A percentile compares a stretch with the other conserved stretches of the same genome.
Conservation (phyloP, 2,888 invertebrate genomes). For the Acronicta leporina region DNA sequence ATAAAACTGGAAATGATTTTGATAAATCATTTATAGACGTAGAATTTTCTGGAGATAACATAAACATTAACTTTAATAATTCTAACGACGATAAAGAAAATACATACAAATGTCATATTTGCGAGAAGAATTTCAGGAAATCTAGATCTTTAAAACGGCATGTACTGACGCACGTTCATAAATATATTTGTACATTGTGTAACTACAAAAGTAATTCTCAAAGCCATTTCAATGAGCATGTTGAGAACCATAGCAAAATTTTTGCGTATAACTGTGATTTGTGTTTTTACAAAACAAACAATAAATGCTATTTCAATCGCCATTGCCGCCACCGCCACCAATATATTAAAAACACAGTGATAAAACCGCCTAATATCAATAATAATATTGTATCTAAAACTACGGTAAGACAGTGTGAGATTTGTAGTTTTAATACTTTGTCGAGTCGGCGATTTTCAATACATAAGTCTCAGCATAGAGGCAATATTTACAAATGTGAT, state of each 20-base stretch:
- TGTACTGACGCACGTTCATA: not conserved
- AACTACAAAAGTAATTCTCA: not conserved
- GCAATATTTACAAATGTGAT: conserved; percentile 3
- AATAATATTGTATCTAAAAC: no score
- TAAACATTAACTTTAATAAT: conserved; percentile 2
- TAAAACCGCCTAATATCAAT: not conserved
- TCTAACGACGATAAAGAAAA: not conserved
- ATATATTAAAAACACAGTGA: not conserved
- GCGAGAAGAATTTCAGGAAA: not conserved
- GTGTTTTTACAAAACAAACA: conserved; percentile 2
- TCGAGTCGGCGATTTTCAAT: not conserved
- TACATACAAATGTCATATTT: conserved; percentile 1
- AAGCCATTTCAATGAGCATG: not conserved
- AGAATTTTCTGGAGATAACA: not conserved
- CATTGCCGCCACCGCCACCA: not conserved
- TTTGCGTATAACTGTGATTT: not conserved
- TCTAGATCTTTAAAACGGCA: not conserved
- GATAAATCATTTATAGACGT: not conserved
- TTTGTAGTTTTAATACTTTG: not conserved
- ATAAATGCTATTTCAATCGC: not conserved
- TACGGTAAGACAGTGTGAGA: not conserved
- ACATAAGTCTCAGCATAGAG: conserved; percentile 4
- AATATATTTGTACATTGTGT: conserved; percentile 1
- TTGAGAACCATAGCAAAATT: not conserved
- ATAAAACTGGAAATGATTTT: no score